These are phyloP conservation scores for Bradypodion pumilum DNA, from an alignment of 2,797 vertebrate genomes.

Conservation along the genomic window DNA sequence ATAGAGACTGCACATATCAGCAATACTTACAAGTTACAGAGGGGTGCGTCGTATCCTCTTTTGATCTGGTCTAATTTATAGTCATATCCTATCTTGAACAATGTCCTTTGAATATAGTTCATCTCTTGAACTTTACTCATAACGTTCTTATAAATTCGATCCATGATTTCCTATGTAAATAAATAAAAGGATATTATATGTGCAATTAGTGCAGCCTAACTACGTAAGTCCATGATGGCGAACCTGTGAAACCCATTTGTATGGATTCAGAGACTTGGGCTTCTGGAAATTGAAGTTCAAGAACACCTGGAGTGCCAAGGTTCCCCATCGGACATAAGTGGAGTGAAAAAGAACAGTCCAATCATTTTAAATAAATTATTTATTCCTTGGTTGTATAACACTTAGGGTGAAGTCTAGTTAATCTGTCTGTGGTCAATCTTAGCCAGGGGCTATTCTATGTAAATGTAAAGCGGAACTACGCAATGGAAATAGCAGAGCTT, in stretches of 20 bases:
- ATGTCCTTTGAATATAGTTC: constrained; percentile 90
- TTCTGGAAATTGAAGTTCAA: no score
- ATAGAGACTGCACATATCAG: neutral
- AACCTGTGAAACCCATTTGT: no score
- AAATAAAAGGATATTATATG: constrained; percentile 1
- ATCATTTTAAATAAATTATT: constrained; percentile 7
- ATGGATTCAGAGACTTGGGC: no score
- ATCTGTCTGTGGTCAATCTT: neutral
- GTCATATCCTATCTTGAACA: constrained; percentile 94
- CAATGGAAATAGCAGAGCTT: constrained; percentile 2
- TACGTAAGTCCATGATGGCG: no score
- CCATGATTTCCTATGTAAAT: constrained; percentile 94
- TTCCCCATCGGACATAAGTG: no score
- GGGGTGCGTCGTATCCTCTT: constrained; percentile 93
- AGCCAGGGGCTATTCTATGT: constrained; percentile 10
- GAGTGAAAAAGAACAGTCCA: neutral
- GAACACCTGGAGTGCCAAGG: no score
- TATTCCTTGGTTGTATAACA: neutral
- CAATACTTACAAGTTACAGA: constrained; percentile 91
- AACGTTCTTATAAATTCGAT: constrained; percentile 97
- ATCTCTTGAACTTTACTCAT: constrained; percentile 99
- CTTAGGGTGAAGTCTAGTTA: constrained; percentile 10
- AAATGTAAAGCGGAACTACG: neutral
- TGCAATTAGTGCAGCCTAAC: neutral
- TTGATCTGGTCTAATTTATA: constrained; percentile 96